A percentile compares a stretch with the other conserved stretches of the same genome.
phyloP scores from a whole-genome alignment of 64 coral and sea anemone genomes.

The Dendronephthya gigantea region DNA sequence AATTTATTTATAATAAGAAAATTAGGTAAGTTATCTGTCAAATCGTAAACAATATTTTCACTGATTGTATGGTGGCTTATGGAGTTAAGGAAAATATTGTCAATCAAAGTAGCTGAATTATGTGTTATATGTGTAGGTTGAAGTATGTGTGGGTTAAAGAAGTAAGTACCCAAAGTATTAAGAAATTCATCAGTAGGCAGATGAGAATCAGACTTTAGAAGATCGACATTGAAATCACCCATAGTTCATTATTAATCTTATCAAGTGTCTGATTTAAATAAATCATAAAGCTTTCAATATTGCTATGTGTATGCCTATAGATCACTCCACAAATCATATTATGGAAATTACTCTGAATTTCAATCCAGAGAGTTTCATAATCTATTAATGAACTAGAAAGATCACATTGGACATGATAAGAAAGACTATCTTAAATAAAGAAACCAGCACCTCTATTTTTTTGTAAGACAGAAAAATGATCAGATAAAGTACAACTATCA shows the following conservation, averaged over 20 bases:
- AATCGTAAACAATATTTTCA: neutral
- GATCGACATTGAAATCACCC: neutral
- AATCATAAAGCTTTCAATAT: neutral
- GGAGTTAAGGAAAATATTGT: neutral
- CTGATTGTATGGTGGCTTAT: neutral
- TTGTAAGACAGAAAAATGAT: neutral
- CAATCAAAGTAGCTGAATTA: neutral
- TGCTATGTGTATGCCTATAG: neutral
- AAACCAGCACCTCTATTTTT: neutral
- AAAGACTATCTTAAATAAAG: neutral
- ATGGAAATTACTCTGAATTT: neutral
- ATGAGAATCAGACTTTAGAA: neutral
- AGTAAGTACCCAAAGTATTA: neutral
- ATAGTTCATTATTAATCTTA: neutral
- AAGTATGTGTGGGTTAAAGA: neutral
- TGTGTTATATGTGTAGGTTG: neutral
- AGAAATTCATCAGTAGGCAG: neutral
- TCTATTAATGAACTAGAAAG: neutral
- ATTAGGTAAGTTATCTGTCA: neutral
- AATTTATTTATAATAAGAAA: neutral
- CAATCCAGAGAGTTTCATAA: neutral
- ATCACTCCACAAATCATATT: neutral
- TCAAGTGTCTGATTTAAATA: neutral
- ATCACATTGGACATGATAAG: neutral
- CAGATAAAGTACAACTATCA: neutral